Percentiles rank a stretch among this genome's conserved stretches.
Evolutionary conservation across 2,113 vertebrate species (phyloP).

Genomic region (Rhynchopsitta pachyrhyncha): DNA sequence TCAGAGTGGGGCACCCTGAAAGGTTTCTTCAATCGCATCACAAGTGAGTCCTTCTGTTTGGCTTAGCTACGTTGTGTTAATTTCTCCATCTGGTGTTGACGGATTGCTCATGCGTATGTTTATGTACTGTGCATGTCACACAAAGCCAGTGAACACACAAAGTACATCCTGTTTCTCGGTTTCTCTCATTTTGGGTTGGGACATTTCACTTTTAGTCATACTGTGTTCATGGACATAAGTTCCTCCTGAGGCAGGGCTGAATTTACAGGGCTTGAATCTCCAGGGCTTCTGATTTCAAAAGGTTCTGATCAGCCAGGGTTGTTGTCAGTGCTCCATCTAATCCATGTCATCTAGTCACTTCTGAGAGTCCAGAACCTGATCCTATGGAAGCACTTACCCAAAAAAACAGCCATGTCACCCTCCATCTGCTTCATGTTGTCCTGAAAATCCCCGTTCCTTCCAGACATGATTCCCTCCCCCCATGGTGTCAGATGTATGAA

Average conservation of each 20-base stretch:
- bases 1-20: slow-evolving; percentile 65
- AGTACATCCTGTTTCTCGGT: background rate
- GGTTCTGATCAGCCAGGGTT: background rate
- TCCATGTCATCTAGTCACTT: background rate
- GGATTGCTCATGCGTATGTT: rapidly evolving
- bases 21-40: slow-evolving; percentile 66
- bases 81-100: background rate
- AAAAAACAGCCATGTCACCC: background rate
- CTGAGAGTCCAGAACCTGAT: background rate
- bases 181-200: background rate
- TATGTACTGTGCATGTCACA: background rate
- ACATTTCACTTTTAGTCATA: background rate
- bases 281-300: background rate
- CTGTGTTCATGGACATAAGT: background rate
- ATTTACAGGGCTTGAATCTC: background rate
- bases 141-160: background rate
- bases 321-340: background rate
- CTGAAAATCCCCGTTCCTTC: background rate
- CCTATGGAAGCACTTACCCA: background rate
- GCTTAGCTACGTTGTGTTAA: rapidly evolving
- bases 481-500: background rate
- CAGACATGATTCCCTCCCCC: background rate
- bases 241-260: rapidly evolving
- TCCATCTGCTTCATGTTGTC: background rate
- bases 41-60: slow-evolving; percentile 50